Evolutionary conservation across 2,797 vertebrate genomes (phyloP).

Genomic region (Ptychadena robeensis): DNA sequence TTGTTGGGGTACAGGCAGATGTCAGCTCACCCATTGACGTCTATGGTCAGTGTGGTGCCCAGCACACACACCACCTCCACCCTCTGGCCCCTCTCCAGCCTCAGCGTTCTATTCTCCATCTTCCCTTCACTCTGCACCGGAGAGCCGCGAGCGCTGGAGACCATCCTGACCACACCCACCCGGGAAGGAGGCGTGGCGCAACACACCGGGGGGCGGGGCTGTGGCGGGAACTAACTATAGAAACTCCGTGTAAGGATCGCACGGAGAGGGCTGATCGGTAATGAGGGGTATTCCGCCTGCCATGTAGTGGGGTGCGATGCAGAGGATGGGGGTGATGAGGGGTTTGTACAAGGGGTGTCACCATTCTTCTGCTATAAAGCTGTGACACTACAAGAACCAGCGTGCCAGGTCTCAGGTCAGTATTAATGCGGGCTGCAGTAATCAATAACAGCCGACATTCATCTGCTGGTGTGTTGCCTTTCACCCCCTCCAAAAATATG

Average conservation of each 20-base stretch:
- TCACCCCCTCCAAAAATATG: too few species aligned
- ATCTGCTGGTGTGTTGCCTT: too few species aligned
- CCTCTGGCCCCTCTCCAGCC: conserved; percentile 76
- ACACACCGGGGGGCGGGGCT: background rate
- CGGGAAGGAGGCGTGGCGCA: background rate
- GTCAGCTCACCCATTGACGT: conserved; percentile 78
- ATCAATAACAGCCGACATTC: too few species aligned
- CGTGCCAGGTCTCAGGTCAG: too few species aligned
- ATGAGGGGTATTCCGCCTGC: too few species aligned
- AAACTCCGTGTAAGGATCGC: background rate
- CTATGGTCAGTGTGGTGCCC: conserved; percentile 75
- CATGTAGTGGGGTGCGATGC: too few species aligned
- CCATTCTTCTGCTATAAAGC: too few species aligned
- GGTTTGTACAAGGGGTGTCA: too few species aligned
- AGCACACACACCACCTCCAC: conserved; percentile 78
- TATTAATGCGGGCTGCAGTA: too few species aligned
- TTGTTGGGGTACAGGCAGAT: background rate
- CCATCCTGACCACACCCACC: conserved; percentile 13
- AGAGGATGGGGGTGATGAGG: too few species aligned
- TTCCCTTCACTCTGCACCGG: background rate
- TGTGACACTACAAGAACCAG: too few species aligned
- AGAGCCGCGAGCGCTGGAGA: background rate
- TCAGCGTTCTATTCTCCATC: conserved; percentile 80
- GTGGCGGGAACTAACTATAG: background rate
- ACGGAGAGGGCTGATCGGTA: background rate